Evolutionary conservation across 2,888 invertebrate species (phyloP), one percentile per base, ranked within the genome.

Genomic region (Acleris literana): DNA sequence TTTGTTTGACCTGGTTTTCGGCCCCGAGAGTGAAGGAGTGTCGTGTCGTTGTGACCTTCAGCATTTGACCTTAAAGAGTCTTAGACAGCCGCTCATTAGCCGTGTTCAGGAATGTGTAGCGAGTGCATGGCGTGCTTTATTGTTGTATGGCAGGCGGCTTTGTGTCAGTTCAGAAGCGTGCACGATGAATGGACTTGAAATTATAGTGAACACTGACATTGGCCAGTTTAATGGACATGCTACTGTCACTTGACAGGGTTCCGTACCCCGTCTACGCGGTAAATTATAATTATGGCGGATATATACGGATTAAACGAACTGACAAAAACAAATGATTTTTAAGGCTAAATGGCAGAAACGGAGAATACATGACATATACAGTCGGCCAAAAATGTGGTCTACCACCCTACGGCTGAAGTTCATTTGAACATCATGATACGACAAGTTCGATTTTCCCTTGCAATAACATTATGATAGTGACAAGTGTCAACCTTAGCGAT

Each of bases 11-110:
- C 68, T 65, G 68, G 73, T 70, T 66, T 52, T 51, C 20, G 59
- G 57, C 67, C 55, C 44, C 64, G 64, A 70, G 58, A 29, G 63
- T 48, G 59, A 68, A 69, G 64, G 68, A 67, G 49, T 68, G 76
- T 77, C 81, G 74, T 77, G 79, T 79, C 76, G 74, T 71, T 76
- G 75, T 70, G 76, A 81, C 84, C 83, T 84, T 81, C 76, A 71
- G 63, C 70, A 68, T 33, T 70, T 75, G 74, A 73, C 82, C 83
- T 83, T 77, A 70, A 69, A 46, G 51, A 66, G 61, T 44, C 58
- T 55, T 61, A 53, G 22, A 39, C 56, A 54, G 54, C 49, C 57
- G 57, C 66, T 62, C 61, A 65, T 65, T 65, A 57, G 57, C 61
- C 48, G 48, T 57, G 57, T n/a, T 25, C 39, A 63, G 53, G 63